A percentile compares a stretch with the other conserved stretches of the same genome.
Evolutionary conservation across 2,888 invertebrate genomes (phyloP).

Genomic region (Aphelenchoides bicaudatus): DNA sequence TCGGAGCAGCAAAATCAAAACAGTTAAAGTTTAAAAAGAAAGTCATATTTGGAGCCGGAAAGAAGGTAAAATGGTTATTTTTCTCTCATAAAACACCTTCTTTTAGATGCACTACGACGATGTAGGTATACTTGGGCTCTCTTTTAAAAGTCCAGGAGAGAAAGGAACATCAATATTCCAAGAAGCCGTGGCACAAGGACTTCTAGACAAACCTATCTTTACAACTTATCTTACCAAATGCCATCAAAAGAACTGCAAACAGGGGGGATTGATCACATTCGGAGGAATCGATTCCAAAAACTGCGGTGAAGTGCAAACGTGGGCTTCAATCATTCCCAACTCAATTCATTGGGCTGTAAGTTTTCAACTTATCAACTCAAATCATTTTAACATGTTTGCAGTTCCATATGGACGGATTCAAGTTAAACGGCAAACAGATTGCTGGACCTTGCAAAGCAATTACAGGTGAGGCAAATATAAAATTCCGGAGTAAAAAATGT

Average conservation of each 20-base stretch:
- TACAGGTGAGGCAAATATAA: too few species aligned
- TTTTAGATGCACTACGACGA: neutral
- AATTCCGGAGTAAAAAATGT: too few species aligned
- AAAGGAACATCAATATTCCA: neutral
- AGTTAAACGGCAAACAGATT: neutral
- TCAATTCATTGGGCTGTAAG: neutral
- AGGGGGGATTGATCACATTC: conserved; percentile 9
- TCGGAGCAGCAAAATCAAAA: neutral
- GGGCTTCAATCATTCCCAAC: neutral
- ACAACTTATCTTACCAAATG: conserved; percentile 6
- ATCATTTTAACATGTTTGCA: too few species aligned
- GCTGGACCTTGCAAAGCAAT: neutral
- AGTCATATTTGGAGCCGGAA: conserved; percentile 9
- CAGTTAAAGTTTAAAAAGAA: conserved; percentile 2
- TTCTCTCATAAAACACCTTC: neutral
- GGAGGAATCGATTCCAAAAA: neutral
- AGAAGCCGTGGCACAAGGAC: neutral
- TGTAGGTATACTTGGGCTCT: conserved; percentile 2
- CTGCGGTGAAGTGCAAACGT: neutral
- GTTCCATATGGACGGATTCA: neutral
- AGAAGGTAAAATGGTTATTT: neutral
- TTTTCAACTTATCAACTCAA: too few species aligned
- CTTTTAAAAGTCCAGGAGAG: neutral
- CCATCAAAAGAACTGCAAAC: neutral
- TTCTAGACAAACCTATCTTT: neutral